Percentiles rank a stretch among this genome's conserved stretches.
Conservation (phyloP, 1,140 invertebrate species). For the Pissodes strobi region DNA sequence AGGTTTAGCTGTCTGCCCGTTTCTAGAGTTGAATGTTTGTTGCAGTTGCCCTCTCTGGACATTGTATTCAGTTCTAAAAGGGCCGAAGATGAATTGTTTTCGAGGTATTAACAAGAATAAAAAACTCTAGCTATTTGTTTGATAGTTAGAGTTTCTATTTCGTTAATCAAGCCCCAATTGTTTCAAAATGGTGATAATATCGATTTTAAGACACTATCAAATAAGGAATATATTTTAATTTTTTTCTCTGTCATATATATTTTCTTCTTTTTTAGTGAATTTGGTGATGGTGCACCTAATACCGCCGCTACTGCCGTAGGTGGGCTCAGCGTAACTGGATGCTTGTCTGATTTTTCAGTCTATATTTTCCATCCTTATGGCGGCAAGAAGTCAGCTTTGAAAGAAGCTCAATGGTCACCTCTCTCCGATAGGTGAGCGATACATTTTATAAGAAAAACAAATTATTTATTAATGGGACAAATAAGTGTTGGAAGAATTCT, state of each 20-base stretch:
- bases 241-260: too few species aligned
- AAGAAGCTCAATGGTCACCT: slow-evolving; percentile 83
- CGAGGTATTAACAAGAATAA: too few species aligned
- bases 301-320: slow-evolving; percentile 71
- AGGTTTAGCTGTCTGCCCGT: slow-evolving; percentile 94
- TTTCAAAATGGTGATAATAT: slow-evolving; percentile 1
- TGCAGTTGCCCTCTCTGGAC: slow-evolving; percentile 93
- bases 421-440: slow-evolving; percentile 67
- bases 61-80: slow-evolving; percentile 91
- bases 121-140: too few species aligned
- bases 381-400: slow-evolving; percentile 80
- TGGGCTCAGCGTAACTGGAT: slow-evolving; percentile 91
- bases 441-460: background rate
- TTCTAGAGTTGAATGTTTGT: slow-evolving; percentile 93
- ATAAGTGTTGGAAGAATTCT: too few species aligned
- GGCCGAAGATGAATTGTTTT: slow-evolving; percentile 70
- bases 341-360: slow-evolving; percentile 93
- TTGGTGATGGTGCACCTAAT: slow-evolving; percentile 61
- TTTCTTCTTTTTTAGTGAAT: slow-evolving; percentile 58
- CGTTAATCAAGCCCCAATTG: too few species aligned
- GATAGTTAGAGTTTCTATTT: too few species aligned
- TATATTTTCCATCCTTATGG: slow-evolving; percentile 98
- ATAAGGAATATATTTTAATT: background rate
- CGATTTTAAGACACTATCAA: slow-evolving; percentile 12
- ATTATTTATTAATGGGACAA: too few species aligned